A percentile compares a stretch with the other conserved stretches of the same genome.
These are phyloP conservation scores for Amphipyra berbera DNA, from an alignment of 2,888 invertebrate genomes.

Conservation along the genomic window DNA sequence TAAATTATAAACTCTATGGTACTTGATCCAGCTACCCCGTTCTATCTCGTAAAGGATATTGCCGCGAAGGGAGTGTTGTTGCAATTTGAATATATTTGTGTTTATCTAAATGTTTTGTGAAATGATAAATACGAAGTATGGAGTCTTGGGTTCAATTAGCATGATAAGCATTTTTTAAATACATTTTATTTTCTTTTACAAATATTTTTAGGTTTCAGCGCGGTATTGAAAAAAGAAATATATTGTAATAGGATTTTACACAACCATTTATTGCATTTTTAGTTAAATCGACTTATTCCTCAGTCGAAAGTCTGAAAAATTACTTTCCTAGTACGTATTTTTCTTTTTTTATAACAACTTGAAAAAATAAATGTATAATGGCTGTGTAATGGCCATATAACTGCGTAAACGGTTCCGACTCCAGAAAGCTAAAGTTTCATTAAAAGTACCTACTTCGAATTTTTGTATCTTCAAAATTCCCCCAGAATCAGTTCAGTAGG, in stretches of 20 bases:
- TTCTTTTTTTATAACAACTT: no score
- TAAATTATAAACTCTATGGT: slow-evolving; percentile 68
- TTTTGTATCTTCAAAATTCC: slow-evolving; percentile 38
- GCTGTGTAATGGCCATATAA: no score
- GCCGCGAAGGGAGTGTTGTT: slow-evolving; percentile 18
- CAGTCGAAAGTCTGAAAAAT: no score
- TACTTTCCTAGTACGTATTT: no score
- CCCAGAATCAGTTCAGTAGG: slow-evolving; percentile 40
- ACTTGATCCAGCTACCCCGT: slow-evolving; percentile 29
- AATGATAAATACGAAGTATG: slow-evolving; percentile 14
- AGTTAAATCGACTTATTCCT: no score
- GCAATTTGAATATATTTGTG: slow-evolving; percentile 37
- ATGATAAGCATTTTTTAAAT: no score
- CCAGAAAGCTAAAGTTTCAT: slow-evolving; percentile 38
- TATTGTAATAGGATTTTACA: no score
- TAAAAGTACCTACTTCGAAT: slow-evolving; percentile 34
- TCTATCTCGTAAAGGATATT: slow-evolving; percentile 26
- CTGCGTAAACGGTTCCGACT: slow-evolving; percentile 23
- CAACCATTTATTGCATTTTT: no score
- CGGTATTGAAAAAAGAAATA: no score
- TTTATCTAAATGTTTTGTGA: slow-evolving; percentile 30
- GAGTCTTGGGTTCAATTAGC: slow-evolving; percentile 27
- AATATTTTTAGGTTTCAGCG: no score
- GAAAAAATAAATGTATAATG: no score
- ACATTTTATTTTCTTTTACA: no score